phyloP scores from a whole-genome alignment of 2,888 invertebrate genomes.

The Ophion ventricosus region DNA sequence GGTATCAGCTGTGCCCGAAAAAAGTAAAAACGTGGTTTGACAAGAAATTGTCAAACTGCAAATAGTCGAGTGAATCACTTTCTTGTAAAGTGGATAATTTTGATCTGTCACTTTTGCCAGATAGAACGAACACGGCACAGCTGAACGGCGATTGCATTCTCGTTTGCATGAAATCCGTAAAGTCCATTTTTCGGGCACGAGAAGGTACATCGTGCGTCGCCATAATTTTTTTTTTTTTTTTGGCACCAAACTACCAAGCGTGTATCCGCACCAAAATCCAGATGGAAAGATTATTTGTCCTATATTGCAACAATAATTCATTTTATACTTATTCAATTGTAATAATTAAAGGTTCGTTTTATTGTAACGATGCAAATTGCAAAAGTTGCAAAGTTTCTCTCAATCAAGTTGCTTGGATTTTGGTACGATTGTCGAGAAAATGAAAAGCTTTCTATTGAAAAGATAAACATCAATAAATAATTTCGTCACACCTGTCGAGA shows the following conservation, averaged over 20 bases:
- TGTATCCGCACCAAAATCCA: conserved; percentile 25
- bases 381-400: neutral
- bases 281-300: neutral
- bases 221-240: neutral
- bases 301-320: neutral
- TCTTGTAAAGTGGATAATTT: too few species aligned
- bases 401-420: neutral
- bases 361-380: neutral
- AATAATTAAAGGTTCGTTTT: neutral
- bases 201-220: neutral
- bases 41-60: too few species aligned
- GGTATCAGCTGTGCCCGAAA: neutral
- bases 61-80: too few species aligned
- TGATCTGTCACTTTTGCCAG: neutral
- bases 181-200: neutral
- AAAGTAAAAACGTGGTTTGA: neutral
- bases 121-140: neutral
- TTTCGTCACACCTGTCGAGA: conserved; percentile 64
- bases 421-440: neutral
- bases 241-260: neutral
- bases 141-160: neutral
- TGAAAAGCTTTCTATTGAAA: neutral
- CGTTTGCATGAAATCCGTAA: neutral
- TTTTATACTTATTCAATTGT: neutral
- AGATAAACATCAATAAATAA: conserved; percentile 57